Evolutionary conservation across 1,140 invertebrate species (phyloP), one percentile per base, ranked within the genome.

Genomic region (Parasteatoda tepidariorum): DNA sequence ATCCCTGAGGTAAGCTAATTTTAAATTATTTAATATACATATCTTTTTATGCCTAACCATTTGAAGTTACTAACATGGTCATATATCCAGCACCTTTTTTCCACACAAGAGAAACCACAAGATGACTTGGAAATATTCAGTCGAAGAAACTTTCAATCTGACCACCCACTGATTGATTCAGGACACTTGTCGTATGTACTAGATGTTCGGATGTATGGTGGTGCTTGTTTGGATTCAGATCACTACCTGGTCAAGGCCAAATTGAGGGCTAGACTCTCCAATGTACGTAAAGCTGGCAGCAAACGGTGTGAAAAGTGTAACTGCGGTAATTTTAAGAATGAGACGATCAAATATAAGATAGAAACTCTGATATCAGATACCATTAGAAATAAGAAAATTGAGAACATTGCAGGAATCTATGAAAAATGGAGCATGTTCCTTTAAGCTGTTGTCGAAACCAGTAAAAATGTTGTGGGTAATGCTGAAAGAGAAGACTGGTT

Each of bases 71-170:
- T n/a, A 48, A 48, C 4, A 48, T 48, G 1, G 4, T 48, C n/a
- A n/a, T 59, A n/a, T 5, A 5, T 22, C 66, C 33, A 70, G 66
- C 38, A 70, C 66, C 38, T 41, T 41, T 38, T 70, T 70, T 22
- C 4, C 33, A 41, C 66, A 70, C 13, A 70, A 70, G 38, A 34
- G 22, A 2, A 70, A 41, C 0, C 33, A 34, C 33, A 70, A 70
- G 38, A 26, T 48, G 33, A 70, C 66, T 41, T 41, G 66, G 34
- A 48, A 38, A 41, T 70, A 31, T 0, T 18, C 66, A 24, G 28
- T 30, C 9, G 66, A 48, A 41, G 5, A 38, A 22, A 70, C 66
- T 18, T 22, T 26, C 66, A 70, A 70, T 41, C 41, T 22, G 66
- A 70, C 38, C 33, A 70, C 22, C 3, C 22, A 11, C 18, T 70